Evolutionary conservation across 1,140 invertebrate species (phyloP), one percentile per base, ranked within the genome.

Genomic region (Popillia japonica): DNA sequence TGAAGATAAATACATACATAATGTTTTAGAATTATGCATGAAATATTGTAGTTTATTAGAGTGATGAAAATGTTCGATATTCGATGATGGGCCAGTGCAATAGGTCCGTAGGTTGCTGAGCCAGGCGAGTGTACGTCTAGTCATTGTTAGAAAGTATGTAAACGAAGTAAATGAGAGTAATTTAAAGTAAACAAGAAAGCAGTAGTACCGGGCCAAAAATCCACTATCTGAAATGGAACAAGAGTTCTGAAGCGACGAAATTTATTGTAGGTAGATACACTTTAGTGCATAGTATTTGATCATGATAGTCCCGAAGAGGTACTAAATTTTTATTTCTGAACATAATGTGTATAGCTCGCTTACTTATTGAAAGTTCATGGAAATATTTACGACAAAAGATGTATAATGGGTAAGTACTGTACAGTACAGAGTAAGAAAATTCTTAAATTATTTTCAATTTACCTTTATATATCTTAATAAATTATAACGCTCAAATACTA

Each of bases 71-170:
- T 34, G 27, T 34, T 34, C 27, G 61, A 68, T 68, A 68, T 34
- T 68, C 27, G 61, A 68, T 68, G 61, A 55, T 42, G 83, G 83
- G 82, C 80, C 82, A 82, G 83, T 85, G 84, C 84, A 85, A 85
- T 85, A 79, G 75, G 82, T 79, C 82, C 80, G 82, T 79, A 79
- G 83, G 61, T 68, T 81, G 81, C 82, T 82, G 84, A 81, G 82
- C 83, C 79, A 85, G 84, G 83, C 84, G 85, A 86, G 85, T 86
- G 85, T 86, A 80, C 79, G 83, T 85, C 85, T 86, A 86, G 85
- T 86, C 85, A 86, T 83, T 34, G 27, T 34, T 83, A 81, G 81
- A 17, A 17, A 76, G 22, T 44, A 76, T 23, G 44, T 55, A 76
- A 44, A 42, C 48, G 61, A 68, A 22, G 20, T 27, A 68, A 17